Conservation (phyloP, 2,113 vertebrate genomes). For the Mastomys natalensis region DNA sequence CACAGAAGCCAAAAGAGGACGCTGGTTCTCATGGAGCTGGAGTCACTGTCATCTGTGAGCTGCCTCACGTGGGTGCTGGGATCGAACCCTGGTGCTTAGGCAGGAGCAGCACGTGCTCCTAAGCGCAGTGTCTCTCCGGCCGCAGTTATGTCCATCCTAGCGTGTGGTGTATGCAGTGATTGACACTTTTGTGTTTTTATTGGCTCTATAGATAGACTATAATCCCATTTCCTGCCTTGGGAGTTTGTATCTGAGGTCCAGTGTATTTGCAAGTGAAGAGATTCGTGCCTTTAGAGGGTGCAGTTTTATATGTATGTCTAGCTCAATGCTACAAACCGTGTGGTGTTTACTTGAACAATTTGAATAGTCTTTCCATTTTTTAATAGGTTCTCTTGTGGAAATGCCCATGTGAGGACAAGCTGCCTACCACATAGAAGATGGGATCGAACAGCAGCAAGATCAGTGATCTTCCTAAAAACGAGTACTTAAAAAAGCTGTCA, state of each 20-base stretch:
- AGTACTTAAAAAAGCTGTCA: slow-evolving; percentile 93
- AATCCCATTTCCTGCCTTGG: not conserved
- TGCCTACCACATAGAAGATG: slow-evolving; percentile 87
- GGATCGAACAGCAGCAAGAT: slow-evolving; percentile 97
- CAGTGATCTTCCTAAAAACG: slow-evolving; percentile 94
- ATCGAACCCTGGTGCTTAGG: too few species aligned
- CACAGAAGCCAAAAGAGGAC: not conserved
- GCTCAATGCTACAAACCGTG: not conserved
- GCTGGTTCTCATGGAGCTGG: not conserved
- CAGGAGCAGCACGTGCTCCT: not conserved
- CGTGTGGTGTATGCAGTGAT: not conserved
- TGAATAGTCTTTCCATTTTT: not conserved
- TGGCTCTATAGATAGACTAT: not conserved
- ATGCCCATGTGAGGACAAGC: slow-evolving; percentile 86
- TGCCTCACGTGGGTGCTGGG: not conserved
- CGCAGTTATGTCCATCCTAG: not conserved
- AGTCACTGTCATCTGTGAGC: not conserved
- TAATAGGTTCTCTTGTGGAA: slow-evolving; percentile 71
- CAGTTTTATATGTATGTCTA: not conserved
- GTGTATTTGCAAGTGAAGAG: not conserved
- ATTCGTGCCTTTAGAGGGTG: not conserved
- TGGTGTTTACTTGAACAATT: slow-evolving; percentile 10
- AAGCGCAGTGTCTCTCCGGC: not conserved
- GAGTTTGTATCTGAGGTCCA: slow-evolving; percentile 4
- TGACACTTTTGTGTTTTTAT: not conserved